Conservation (phyloP, 1,140 invertebrate genomes). For the Contarinia nasturtii region DNA sequence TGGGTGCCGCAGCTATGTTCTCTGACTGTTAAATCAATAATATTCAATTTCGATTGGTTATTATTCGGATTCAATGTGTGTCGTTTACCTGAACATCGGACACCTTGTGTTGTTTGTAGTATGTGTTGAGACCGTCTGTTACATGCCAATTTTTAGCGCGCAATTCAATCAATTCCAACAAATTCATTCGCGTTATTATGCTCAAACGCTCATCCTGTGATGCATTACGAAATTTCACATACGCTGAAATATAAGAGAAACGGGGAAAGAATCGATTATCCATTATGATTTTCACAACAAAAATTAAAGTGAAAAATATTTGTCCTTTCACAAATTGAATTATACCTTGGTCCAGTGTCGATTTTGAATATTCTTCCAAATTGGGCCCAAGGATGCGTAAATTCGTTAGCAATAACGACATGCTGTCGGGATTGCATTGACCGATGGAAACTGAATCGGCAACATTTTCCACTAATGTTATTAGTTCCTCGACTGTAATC, state of each 20-base stretch:
- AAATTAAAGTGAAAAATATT: too few relatives aligned
- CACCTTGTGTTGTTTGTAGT: constrained; percentile 64
- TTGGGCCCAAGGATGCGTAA: constrained; percentile 52
- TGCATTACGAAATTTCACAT: constrained; percentile 69
- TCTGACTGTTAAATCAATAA: not conserved
- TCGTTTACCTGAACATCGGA: constrained; percentile 46
- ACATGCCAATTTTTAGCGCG: constrained; percentile 69
- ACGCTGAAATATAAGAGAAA: constrained; percentile 18
- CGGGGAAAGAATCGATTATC: constrained; percentile 10
- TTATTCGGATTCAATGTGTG: not conserved
- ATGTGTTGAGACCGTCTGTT: constrained; percentile 57
- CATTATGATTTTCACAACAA: too few relatives aligned
- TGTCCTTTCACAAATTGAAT: too few relatives aligned
- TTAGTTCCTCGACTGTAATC: constrained; percentile 42
- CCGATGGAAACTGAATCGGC: constrained; percentile 42
- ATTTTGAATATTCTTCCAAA: constrained; percentile 54
- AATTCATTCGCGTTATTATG: constrained; percentile 56
- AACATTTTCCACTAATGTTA: constrained; percentile 48
- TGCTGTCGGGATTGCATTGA: constrained; percentile 19
- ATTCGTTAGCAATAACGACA: constrained; percentile 28
- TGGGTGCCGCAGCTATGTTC: not conserved
- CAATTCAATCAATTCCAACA: constrained; percentile 75
- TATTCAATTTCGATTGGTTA: not conserved
- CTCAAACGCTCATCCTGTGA: constrained; percentile 66
- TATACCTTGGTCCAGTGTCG: constrained; percentile 31